Evolutionary conservation across 2,797 vertebrate genomes (phyloP).

Genomic region (Halcyon smyrnensis): DNA sequence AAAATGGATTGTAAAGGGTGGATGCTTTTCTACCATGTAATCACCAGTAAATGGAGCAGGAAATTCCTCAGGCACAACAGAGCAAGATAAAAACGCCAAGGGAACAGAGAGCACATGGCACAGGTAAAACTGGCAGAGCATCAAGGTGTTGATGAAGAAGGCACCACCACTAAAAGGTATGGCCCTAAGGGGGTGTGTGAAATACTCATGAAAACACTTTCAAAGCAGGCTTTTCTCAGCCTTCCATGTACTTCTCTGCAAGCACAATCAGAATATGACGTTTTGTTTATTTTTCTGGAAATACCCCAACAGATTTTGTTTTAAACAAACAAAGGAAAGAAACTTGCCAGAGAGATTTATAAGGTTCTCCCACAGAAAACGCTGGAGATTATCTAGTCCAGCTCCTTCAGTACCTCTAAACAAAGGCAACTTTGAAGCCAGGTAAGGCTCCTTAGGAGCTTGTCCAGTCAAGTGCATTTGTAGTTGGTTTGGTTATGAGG

Average conservation of each 20-base stretch:
- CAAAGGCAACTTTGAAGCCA: not conserved
- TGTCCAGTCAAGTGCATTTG: not conserved
- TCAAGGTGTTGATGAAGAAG: slow-evolving; percentile 12
- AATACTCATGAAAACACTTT: not conserved
- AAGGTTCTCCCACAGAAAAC: not conserved
- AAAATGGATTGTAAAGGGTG: not conserved
- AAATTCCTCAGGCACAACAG: slow-evolving; percentile 34
- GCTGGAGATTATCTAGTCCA: not conserved
- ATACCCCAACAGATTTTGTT: not conserved
- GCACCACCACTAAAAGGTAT: not conserved
- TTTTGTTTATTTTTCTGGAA: slow-evolving; percentile 12
- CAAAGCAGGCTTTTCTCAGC: not conserved
- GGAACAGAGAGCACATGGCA: not conserved
- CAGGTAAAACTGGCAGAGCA: slow-evolving; percentile 20
- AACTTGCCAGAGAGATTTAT: not conserved
- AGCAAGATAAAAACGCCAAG: slow-evolving; percentile 26
- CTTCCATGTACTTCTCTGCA: not conserved
- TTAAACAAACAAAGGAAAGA: not conserved
- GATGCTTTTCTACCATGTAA: not conserved
- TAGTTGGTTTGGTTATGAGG: not conserved
- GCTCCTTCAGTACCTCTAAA: not conserved
- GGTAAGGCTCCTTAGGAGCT: not conserved
- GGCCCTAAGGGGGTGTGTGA: slow-evolving; percentile 12
- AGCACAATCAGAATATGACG: not conserved
- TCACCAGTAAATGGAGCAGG: not conserved